phyloP scores from a whole-genome alignment of 2,797 vertebrate species.

The Coregonus ussuriensis region DNA sequence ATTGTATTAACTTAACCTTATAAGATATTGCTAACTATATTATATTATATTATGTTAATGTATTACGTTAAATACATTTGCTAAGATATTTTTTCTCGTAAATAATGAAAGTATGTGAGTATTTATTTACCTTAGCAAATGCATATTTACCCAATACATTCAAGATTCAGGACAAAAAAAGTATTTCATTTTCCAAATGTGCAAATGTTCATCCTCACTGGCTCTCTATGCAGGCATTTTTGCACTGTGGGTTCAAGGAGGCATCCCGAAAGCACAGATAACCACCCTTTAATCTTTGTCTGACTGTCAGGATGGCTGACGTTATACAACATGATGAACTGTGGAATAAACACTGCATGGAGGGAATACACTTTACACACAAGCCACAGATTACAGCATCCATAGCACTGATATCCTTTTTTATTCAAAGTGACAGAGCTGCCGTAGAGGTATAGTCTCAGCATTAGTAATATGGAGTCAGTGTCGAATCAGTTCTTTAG shows the following conservation, averaged over 20 bases:
- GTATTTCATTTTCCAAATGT: not conserved
- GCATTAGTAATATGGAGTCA: conserved; percentile 36
- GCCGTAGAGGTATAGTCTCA: conserved; percentile 44
- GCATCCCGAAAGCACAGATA: conserved; percentile 4
- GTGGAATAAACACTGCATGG: conserved; percentile 47
- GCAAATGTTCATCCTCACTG: not conserved
- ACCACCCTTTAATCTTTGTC: not conserved
- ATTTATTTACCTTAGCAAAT: not conserved
- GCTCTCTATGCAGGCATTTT: not conserved
- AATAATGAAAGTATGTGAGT: not conserved
- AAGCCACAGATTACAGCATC: conserved; percentile 27
- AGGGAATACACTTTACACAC: conserved; percentile 46
- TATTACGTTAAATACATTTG: not conserved
- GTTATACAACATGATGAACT: conserved; percentile 39
- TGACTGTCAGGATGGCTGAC: not conserved
- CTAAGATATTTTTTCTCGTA: not conserved
- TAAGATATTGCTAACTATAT: not conserved
- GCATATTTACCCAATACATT: not conserved
- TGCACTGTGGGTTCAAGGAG: not conserved
- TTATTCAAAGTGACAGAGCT: conserved; percentile 61
- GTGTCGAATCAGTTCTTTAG: conserved; percentile 47
- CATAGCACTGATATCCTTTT: conserved; percentile 37
- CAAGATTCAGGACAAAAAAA: not conserved
- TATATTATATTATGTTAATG: not conserved
- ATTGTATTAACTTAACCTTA: not conserved